A percentile compares a stretch with the other conserved stretches of the same genome.
Evolutionary conservation across 2,888 invertebrate species (phyloP).

Genomic region (Stenurella melanura): DNA sequence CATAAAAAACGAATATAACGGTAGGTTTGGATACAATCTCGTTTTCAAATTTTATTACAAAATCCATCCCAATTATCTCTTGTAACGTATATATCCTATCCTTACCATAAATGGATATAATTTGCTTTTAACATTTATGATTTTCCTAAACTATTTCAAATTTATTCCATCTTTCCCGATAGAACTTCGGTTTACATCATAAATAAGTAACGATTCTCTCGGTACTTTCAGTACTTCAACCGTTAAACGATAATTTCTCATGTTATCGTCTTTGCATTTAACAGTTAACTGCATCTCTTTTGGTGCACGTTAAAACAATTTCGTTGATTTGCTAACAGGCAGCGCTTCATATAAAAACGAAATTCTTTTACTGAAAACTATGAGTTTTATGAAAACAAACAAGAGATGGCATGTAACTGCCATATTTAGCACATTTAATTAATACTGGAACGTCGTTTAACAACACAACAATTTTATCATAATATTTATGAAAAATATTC

Average conservation of each 20-base stretch:
- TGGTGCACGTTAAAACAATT: constrained; percentile 1
- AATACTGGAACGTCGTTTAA: background rate
- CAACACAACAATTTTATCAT: background rate
- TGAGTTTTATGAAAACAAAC: background rate
- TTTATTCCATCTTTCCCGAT: background rate
- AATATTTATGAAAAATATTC: background rate
- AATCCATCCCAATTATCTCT: too few species aligned
- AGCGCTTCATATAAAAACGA: background rate
- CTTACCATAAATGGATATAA: too few species aligned
- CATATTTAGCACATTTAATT: background rate
- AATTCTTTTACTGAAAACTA: background rate
- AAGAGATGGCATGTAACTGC: constrained; percentile 19
- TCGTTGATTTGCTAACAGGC: background rate
- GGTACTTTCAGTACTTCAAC: background rate
- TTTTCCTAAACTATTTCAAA: background rate
- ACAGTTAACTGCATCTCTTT: constrained; percentile 11
- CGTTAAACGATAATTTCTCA: constrained; percentile 23
- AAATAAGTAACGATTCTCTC: constrained; percentile 21
- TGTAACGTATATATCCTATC: too few species aligned
- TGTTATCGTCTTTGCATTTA: background rate
- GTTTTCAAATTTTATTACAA: too few species aligned
- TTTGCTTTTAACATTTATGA: background rate
- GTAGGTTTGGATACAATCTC: too few species aligned
- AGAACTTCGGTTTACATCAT: constrained; percentile 11
- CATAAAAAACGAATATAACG: too few species aligned